Base-by-base conservation (phyloP, 2,888 invertebrate genomes). In the Lacanobia wlatinum region DNA sequence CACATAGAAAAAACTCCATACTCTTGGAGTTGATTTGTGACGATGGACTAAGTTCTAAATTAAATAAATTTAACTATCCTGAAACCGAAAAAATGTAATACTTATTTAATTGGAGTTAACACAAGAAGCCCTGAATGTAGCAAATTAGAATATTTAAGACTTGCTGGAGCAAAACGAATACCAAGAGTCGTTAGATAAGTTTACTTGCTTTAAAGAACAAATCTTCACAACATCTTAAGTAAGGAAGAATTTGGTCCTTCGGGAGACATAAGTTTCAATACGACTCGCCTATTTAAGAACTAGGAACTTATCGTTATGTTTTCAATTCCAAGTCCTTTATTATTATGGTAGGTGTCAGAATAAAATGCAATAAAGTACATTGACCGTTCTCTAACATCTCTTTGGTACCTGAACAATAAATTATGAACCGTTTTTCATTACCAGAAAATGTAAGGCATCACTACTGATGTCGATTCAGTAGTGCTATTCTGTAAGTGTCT, bases 241-340 rank as follows among this genome's bases (percentile, higher is more conserved):
- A 21, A 62, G 3, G 8, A 0, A 48, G 21, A 10, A n/a, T n/a
- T 18, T 59, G 76, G 76, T 81, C 76, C 52, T 76, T 62, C 9
- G 18, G 18, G 28, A 52, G n/a, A 12, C 12, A 59, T 34, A 28
- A 78, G 28, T 9, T 48, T n/a, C 0, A 43, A 56, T 12, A 28
- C 21, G 28, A 60, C 46, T 78, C 53, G 28, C 53, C 8, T 7
- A 40, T 38, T 18, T 52, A 60, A 55, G 5, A 40, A 60, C 52
- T 59, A 23, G 18, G 28, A 70, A 59, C n/a, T 12, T 43, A 40
- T 34, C 8, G 14, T 34, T n/a, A 23, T 38, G 23, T 6, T 79
- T 28, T 40, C 38, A 9, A 43, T 50, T 50, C 28, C 12, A n/a
- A 76, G 34, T 38, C 12, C 43, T 9, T 48, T 48, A 48, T 48